Conservation (phyloP, 2,113 vertebrate species). For the Equus quagga region DNA sequence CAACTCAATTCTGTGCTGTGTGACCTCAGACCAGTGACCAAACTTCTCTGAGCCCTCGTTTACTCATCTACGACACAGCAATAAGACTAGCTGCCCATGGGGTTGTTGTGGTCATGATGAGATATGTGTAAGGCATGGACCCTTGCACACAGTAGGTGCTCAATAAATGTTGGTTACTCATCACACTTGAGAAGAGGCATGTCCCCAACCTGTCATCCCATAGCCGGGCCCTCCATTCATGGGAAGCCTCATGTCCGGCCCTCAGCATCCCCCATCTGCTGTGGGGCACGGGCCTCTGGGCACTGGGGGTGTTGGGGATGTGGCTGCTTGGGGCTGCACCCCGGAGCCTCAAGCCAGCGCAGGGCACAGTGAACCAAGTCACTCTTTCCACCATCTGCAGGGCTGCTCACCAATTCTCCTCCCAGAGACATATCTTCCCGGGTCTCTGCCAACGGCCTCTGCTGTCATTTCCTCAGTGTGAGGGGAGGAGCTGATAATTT, state of each 20-base stretch:
- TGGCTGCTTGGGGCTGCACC: neutral
- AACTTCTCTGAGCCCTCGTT: neutral
- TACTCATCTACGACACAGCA: neutral
- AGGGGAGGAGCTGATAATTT: no score
- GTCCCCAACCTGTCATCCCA: neutral
- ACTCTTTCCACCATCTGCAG: neutral
- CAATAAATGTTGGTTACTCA: neutral
- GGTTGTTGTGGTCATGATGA: rapidly evolving
- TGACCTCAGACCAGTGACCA: neutral
- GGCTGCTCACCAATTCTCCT: neutral
- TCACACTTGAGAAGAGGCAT: neutral
- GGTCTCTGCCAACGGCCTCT: neutral
- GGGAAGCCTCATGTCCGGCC: neutral
- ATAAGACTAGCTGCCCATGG: neutral
- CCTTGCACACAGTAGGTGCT: neutral
- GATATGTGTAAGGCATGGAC: rapidly evolving
- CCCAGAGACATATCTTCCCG: neutral
- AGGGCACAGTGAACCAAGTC: neutral
- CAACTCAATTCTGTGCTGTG: neutral
- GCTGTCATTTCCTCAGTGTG: neutral
- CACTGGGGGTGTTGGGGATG: no score
- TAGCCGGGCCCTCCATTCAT: neutral
- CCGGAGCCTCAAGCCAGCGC: neutral
- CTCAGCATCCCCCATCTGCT: neutral
- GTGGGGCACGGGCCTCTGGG: rapidly evolving